Percentiles rank a stretch among this genome's conserved stretches.
These are phyloP conservation scores for Choreutis nemorana DNA, from an alignment of 2,888 invertebrate species.

Conservation along the genomic window DNA sequence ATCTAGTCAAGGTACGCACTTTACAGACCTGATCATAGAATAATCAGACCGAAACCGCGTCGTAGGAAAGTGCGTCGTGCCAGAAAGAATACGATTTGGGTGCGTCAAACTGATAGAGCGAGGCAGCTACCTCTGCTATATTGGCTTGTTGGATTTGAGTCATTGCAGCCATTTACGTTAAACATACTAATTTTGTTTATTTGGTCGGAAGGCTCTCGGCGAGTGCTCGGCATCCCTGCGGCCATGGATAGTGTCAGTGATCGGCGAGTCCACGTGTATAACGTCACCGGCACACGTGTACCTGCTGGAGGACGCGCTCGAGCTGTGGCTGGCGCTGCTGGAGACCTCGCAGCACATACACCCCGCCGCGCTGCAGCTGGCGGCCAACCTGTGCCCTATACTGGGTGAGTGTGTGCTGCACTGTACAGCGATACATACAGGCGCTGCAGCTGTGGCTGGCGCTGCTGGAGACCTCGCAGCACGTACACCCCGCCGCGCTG, in stretches of 20 bases:
- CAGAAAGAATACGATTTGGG: too few species aligned
- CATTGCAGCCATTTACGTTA: neutral
- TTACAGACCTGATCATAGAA: too few species aligned
- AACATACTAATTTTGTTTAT: neutral
- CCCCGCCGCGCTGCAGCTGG: conserved; percentile 72
- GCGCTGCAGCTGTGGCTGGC: conserved; percentile 91
- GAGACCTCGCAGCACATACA: conserved; percentile 73
- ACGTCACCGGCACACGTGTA: conserved; percentile 85
- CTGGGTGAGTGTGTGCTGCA: conserved; percentile 69
- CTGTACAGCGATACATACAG: too few species aligned
- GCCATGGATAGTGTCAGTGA: conserved; percentile 68
- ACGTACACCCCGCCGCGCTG: conserved; percentile 69
- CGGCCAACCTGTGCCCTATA: conserved; percentile 77
- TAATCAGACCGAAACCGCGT: too few species aligned
- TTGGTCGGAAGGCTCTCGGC: conserved; percentile 53
- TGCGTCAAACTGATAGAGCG: too few species aligned
- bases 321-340: conserved; percentile 87
- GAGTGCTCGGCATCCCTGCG: conserved; percentile 67
- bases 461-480: conserved; percentile 75
- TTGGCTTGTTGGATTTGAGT: too few species aligned
- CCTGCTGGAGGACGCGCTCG: conserved; percentile 89
- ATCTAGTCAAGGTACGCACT: conserved; percentile 77
- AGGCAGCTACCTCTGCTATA: too few species aligned
- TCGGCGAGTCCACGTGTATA: conserved; percentile 73
- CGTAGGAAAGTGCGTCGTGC: too few species aligned